A percentile compares a stretch with the other conserved stretches of the same genome.
Conservation (phyloP, 2,888 invertebrate genomes). For the Hirtodrosophila cameraria region DNA sequence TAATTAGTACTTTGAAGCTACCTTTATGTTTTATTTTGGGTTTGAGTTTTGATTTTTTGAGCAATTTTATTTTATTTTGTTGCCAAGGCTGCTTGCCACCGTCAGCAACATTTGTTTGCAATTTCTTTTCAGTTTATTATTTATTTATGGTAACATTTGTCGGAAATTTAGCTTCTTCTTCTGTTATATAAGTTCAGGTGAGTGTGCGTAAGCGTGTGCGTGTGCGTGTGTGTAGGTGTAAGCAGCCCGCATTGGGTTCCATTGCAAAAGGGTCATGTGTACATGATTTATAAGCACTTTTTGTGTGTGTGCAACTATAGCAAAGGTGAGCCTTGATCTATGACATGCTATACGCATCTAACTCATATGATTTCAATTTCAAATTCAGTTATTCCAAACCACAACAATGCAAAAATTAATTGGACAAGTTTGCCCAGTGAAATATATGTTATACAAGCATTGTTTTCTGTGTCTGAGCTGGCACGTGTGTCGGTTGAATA, state of each 20-base stretch:
- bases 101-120: slow-evolving; percentile 39
- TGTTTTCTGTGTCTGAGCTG: neutral
- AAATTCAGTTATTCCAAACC: slow-evolving; percentile 9
- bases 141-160: slow-evolving; percentile 69
- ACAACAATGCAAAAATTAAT: slow-evolving; percentile 16
- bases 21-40: slow-evolving; percentile 27
- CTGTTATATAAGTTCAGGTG: slow-evolving; percentile 46
- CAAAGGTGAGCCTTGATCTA: neutral
- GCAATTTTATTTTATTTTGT: slow-evolving; percentile 4
- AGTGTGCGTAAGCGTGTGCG: neutral
- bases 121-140: slow-evolving; percentile 68
- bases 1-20: slow-evolving; percentile 62
- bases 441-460: neutral
- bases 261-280: slow-evolving; percentile 5
- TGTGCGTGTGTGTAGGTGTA: neutral
- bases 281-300: slow-evolving; percentile 51
- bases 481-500: no score
- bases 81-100: neutral
- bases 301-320: neutral
- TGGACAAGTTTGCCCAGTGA: neutral
- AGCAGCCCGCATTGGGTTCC: slow-evolving; percentile 7
- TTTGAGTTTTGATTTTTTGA: neutral
- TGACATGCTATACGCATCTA: slow-evolving; percentile 32
- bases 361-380: slow-evolving; percentile 8
- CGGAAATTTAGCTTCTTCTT: slow-evolving; percentile 30